Evolutionary conservation across 2,797 vertebrate genomes (phyloP).

Genomic region (Pipistrellus pygmaeus): DNA sequence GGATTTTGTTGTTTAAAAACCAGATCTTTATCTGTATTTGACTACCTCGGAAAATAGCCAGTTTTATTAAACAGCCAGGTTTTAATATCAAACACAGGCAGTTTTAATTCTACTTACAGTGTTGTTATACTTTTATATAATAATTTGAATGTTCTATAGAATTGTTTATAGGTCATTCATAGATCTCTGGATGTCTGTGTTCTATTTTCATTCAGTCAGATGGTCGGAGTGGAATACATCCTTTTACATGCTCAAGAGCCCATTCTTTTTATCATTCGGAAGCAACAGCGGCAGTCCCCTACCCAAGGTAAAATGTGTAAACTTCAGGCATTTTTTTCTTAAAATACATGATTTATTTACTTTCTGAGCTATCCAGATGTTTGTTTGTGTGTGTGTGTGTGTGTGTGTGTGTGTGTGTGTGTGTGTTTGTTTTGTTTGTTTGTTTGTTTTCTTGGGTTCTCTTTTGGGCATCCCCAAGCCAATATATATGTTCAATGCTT

Average conservation of each 20-base stretch:
- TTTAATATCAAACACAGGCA: slow-evolving; percentile 13
- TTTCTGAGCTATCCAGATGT: slow-evolving; percentile 1
- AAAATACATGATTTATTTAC: not conserved
- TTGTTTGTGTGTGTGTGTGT: not conserved
- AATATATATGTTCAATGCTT: not conserved
- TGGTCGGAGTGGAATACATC: slow-evolving; percentile 98
- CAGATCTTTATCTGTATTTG: not conserved
- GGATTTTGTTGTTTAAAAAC: slow-evolving; percentile 47
- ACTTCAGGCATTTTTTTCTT: not conserved
- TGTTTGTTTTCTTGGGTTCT: slow-evolving; percentile 7
- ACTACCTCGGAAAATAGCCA: slow-evolving; percentile 4
- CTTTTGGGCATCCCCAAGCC: not conserved
- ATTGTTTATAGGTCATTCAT: slow-evolving; percentile 6
- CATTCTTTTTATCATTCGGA: slow-evolving; percentile 98
- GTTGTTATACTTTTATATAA: not conserved
- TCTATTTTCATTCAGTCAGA: slow-evolving; percentile 93
- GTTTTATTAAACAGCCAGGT: slow-evolving; percentile 36
- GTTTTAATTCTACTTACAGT: slow-evolving; percentile 24
- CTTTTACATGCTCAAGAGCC: slow-evolving; percentile 98
- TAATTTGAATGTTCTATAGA: slow-evolving; percentile 1
- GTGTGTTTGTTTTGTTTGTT: not conserved
- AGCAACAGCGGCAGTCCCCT: slow-evolving; percentile 96
- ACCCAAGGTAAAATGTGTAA: slow-evolving; percentile 91
- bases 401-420: too few species aligned
- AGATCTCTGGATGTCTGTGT: slow-evolving; percentile 50